Base-by-base conservation (phyloP, 2,113 vertebrate genomes). In the Atherinomorus stipes region DNA sequence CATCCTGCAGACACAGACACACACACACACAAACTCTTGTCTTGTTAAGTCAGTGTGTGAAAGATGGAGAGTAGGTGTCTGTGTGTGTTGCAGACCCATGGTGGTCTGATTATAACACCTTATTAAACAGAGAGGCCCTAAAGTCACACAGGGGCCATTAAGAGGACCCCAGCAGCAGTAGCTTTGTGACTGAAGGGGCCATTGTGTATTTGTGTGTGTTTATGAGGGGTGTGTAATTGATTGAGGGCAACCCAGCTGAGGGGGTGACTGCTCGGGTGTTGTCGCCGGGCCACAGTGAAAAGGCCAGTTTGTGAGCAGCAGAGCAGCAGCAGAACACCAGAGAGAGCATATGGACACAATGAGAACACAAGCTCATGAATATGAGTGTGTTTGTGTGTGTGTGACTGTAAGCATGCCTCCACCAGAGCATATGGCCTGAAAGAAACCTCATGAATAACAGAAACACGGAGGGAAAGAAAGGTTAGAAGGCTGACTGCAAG, bases 311-410 rank as follows among this genome's bases (percentile, higher is more conserved):
- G 92, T 81, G 88, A 94, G 88, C 91, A 92, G 88, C 91, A 91
- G 86, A 93, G 80, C 90, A 92, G 89, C 93, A 92, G 89, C 80
- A 90, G 85, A 89, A 91, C 92, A 94, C 93, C 90, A 94, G 90
- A 85, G 80, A 74, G 85, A 94, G 87, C 95, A 95, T 95, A 95
- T 95, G 94, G 94, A 89, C 81, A 93, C 91, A 90, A 91, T 91
- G 87, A 92, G 80, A 89, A 57, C 81, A 86, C 89, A 87, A 85
- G 82, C 88, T 91, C 89, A 91, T 93, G 90, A 90, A 90, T 93
- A 90, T 84, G 80, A 56, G 86, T 74, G 79, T 78, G 85, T 89
- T 52, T 84, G 69, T 86, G 89, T 79, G 76, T 31, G 74, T 67
- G 78, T 42, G 83, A 60, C 71, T 85, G 84, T 83, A 85, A 80